Evolutionary conservation across 1,140 invertebrate species (phyloP).

Genomic region (Drosophila sucinea): DNA sequence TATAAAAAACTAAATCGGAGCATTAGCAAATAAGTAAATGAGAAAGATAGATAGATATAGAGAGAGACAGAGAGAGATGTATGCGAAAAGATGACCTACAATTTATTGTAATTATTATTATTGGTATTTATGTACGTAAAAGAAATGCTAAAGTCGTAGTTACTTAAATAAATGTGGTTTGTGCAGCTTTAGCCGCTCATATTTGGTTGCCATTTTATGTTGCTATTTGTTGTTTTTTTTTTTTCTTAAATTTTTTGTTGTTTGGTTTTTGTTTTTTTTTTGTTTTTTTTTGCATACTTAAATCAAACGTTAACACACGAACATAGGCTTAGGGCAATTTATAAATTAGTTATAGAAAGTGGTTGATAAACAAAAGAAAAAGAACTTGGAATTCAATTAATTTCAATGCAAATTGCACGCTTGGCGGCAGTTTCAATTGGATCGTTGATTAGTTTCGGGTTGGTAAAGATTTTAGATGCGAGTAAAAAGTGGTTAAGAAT

Average conservation of each 20-base stretch:
- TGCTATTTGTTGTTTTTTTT: slow-evolving; percentile 50
- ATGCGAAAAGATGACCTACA: slow-evolving; percentile 59
- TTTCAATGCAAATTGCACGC: slow-evolving; percentile 53
- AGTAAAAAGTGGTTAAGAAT: slow-evolving; percentile 14
- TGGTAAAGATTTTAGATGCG: slow-evolving; percentile 40
- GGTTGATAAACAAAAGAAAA: slow-evolving; percentile 50
- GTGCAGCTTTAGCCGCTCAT: slow-evolving; percentile 56
- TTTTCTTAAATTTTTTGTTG: slow-evolving; percentile 5
- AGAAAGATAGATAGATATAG: slow-evolving; percentile 35
- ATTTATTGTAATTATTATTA: slow-evolving; percentile 31
- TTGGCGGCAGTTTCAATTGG: slow-evolving; percentile 44
- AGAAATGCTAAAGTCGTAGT: slow-evolving; percentile 53
- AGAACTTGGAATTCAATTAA: slow-evolving; percentile 31
- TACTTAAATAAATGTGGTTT: slow-evolving; percentile 49
- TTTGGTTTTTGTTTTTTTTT: slow-evolving; percentile 43
- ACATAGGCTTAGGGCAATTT: slow-evolving; percentile 67
- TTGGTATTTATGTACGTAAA: slow-evolving; percentile 27
- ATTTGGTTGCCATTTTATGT: slow-evolving; percentile 58
- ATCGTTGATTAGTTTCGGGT: slow-evolving; percentile 26
- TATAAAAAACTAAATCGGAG: slow-evolving; percentile 48
- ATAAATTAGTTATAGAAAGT: slow-evolving; percentile 56
- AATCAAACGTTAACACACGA: slow-evolving; percentile 71
- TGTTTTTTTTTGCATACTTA: slow-evolving; percentile 66
- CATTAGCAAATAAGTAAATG: slow-evolving; percentile 57
- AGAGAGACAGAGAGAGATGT: slow-evolving; percentile 23